phyloP scores from a whole-genome alignment of 1,140 invertebrate genomes.

The Saccostrea glomerata region DNA sequence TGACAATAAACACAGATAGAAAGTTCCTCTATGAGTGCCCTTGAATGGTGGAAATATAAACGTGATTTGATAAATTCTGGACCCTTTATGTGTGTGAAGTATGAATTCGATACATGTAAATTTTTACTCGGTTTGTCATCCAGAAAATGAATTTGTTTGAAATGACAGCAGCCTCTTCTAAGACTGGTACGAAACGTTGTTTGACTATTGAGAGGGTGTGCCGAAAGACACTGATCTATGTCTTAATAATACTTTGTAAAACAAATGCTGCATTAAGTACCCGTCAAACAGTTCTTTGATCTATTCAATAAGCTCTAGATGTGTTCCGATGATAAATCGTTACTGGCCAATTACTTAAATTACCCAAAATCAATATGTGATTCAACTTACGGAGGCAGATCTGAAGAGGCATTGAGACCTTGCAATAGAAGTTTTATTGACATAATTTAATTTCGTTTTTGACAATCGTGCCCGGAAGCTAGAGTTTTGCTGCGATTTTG shows the following conservation, averaged over 20 bases:
- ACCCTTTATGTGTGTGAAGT: constrained; percentile 19
- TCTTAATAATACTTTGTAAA: constrained; percentile 41
- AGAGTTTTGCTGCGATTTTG: not conserved
- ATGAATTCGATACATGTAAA: constrained; percentile 37
- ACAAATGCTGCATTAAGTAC: constrained; percentile 41
- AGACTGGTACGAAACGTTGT: constrained; percentile 24
- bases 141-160: constrained; percentile 12
- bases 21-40: not conserved
- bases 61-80: constrained; percentile 7
- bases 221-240: constrained; percentile 39
- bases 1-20: constrained; percentile 26
- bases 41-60: constrained; percentile 30
- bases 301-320: constrained; percentile 41
- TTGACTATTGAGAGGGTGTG: constrained; percentile 14
- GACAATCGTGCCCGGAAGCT: constrained; percentile 24
- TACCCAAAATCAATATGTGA: constrained; percentile 30
- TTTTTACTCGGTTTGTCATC: constrained; percentile 35
- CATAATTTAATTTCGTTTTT: constrained; percentile 36
- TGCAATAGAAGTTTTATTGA: constrained; percentile 36
- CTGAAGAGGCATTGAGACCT: constrained; percentile 6
- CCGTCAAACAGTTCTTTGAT: constrained; percentile 44
- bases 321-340: constrained; percentile 38
- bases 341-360: constrained; percentile 39
- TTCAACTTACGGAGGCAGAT: constrained; percentile 27
- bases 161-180: not conserved